Evolutionary conservation across 2,797 vertebrate species (phyloP), one percentile per base, ranked within the genome.

Genomic region (Mormyrops attenuatus): DNA sequence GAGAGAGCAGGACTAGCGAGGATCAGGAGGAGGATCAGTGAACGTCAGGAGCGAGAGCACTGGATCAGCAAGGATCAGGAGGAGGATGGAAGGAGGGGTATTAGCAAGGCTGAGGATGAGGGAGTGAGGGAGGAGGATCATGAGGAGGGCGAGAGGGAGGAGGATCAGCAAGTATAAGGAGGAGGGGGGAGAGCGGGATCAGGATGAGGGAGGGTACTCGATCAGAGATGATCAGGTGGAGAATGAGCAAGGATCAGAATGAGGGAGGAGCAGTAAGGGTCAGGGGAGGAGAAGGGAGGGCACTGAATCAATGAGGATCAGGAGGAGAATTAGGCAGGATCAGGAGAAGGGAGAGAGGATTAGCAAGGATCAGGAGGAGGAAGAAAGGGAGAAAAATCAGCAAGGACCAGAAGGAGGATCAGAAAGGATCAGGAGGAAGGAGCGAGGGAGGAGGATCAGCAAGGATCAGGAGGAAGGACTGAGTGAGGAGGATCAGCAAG

Each of bases 211-310:
- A 30, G 26, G 26, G 26, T 30, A 30, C 26, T 30, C 26, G 26
- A 30, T 30, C 26, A 30, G 26, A 30, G 26, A 30, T 30, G 26
- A 30, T 30, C 26, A 30, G 26, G 26, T 30, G 26, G 26, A 30
- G 26, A 30, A 30, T 99, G 91, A 13, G 41, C 92, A 90, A 50
- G 8, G 30, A 53, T 34, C 84, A 85, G n/a, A 11, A 89, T 49
- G 52, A 20, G 26, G 34, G 60, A 52, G 8, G 30, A 85, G 20
- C 69, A 77, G 38, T 3, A 77, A 34, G 11, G 17, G 88, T 49
- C 20, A 34, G n/a, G 47, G 69, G 17, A 84, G 60, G 60, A 63
- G 60, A 63, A 63, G 8, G 22, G 22, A 30, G 26, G 26, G 26
- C 26, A 30, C 26, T 30, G 26, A 30, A 30, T 30, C 26, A 30